Conservation (phyloP, 2,113 vertebrate genomes). For the Campylomormyrus tamandua region DNA sequence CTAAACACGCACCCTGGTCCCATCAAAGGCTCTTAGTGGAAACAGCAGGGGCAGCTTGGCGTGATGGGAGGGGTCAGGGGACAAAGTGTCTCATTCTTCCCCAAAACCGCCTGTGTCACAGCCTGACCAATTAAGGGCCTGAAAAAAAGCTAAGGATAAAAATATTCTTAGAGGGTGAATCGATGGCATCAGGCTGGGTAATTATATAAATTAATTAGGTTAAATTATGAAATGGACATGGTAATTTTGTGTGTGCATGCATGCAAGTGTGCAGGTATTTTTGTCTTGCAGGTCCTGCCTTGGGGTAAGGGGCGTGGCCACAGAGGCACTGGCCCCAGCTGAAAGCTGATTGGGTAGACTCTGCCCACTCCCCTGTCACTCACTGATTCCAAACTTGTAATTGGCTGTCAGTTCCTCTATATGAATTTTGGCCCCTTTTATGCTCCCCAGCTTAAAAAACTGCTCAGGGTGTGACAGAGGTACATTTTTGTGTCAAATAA, state of each 20-base stretch:
- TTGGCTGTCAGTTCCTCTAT: background rate
- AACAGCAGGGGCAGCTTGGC: background rate
- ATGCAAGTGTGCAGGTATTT: background rate
- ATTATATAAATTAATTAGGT: background rate
- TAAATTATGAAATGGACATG: background rate
- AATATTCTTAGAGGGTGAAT: background rate
- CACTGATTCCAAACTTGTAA: background rate
- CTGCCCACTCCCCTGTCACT: background rate
- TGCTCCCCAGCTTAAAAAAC: background rate
- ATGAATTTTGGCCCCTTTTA: background rate
- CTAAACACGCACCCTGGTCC: background rate
- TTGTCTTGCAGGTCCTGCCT: background rate
- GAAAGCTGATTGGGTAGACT: background rate
- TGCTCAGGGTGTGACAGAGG: background rate
- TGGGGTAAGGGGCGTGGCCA: background rate
- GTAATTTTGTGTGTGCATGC: background rate
- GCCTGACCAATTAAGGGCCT: background rate
- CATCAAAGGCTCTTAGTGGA: background rate
- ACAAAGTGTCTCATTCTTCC: background rate
- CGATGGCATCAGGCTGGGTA: background rate
- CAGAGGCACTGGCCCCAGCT: background rate
- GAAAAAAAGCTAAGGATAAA: background rate
- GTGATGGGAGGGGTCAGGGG: background rate
- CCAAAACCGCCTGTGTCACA: background rate
- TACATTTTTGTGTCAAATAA: background rate